Conservation (phyloP, 2,797 vertebrate genomes). For the Acrossocheilus wenchowensis region DNA sequence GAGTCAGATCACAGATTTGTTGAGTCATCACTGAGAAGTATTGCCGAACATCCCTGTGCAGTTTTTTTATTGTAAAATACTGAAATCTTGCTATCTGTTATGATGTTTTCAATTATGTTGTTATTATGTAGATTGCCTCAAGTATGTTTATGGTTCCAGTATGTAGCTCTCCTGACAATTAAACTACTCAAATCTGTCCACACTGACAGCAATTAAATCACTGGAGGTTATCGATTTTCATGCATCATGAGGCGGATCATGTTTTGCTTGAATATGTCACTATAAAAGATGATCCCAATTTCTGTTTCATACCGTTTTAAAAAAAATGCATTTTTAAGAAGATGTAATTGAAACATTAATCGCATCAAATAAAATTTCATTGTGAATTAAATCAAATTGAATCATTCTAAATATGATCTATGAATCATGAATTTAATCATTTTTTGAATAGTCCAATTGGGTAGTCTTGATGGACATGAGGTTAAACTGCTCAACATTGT, state of each 20-base stretch:
- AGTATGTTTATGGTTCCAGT: neutral
- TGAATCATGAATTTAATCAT: neutral
- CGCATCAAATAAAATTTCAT: neutral
- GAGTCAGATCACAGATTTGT: neutral
- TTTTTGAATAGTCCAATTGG: neutral
- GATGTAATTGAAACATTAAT: neutral
- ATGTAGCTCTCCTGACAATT: neutral
- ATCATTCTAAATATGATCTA: neutral
- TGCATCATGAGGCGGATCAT: neutral
- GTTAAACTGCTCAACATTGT: neutral
- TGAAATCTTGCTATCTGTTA: neutral
- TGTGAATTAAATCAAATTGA: neutral
- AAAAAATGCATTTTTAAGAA: neutral
- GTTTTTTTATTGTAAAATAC: neutral
- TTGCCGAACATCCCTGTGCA: neutral
- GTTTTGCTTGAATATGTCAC: neutral
- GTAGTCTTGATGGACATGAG: neutral
- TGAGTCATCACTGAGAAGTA: neutral
- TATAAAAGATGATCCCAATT: neutral
- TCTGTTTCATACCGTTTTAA: rapidly evolving
- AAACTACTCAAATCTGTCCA: neutral
- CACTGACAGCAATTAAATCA: neutral
- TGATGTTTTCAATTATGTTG: neutral
- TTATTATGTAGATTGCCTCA: neutral
- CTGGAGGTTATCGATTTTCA: neutral